phyloP scores from a whole-genome alignment of 2,888 invertebrate species.

The Acronicta alni region DNA sequence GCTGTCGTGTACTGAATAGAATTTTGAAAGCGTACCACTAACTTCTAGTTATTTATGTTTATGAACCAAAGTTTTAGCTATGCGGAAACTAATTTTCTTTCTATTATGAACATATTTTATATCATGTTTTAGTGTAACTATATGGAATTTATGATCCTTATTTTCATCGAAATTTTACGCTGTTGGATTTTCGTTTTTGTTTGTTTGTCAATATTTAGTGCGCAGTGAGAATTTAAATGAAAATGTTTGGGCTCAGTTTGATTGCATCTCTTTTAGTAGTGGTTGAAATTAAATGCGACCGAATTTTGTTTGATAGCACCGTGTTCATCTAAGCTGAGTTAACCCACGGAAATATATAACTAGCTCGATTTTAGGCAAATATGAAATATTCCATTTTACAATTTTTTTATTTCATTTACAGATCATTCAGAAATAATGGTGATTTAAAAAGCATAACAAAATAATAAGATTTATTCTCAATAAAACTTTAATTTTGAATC shows the following conservation, averaged over 20 bases:
- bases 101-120: slow-evolving; percentile 46
- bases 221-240: slow-evolving; percentile 31
- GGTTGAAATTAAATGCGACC: slow-evolving; percentile 24
- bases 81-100: slow-evolving; percentile 55
- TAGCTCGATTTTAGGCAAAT: slow-evolving; percentile 3
- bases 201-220: slow-evolving; percentile 20
- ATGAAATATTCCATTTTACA: not conserved
- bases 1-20: slow-evolving; percentile 48
- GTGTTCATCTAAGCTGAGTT: slow-evolving; percentile 20
- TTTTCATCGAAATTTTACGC: slow-evolving; percentile 16
- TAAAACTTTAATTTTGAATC: slow-evolving; percentile 13
- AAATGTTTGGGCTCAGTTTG: slow-evolving; percentile 38
- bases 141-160: slow-evolving; percentile 24
- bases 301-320: slow-evolving; percentile 33
- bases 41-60: slow-evolving; percentile 53
- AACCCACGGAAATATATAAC: slow-evolving; percentile 1
- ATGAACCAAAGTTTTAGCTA: slow-evolving; percentile 49
- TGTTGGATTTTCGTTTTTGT: slow-evolving; percentile 28
- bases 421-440: too few relatives aligned
- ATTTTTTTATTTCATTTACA: too few relatives aligned
- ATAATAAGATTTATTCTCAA: not conserved
- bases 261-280: slow-evolving; percentile 45
- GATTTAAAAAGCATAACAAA: too few relatives aligned
- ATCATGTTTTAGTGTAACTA: slow-evolving; percentile 40
- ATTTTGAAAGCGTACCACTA: slow-evolving; percentile 53